Evolutionary conservation across 2,797 vertebrate genomes (phyloP).

Genomic region (Tadarida brasiliensis): DNA sequence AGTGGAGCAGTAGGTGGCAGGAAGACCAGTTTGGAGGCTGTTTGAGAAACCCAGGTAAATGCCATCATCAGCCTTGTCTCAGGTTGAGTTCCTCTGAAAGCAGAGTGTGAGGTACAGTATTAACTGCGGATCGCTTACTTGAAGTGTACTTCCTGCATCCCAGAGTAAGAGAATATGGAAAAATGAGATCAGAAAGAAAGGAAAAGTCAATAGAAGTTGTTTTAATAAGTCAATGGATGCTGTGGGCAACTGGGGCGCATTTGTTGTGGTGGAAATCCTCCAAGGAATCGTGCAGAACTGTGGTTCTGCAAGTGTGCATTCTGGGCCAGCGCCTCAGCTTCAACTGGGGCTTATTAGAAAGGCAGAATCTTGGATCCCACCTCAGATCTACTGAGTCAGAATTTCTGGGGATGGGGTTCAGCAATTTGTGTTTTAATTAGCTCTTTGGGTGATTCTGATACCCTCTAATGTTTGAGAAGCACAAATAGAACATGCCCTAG

Average conservation of each 20-base stretch:
- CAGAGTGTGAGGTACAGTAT: background rate
- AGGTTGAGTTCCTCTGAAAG: background rate
- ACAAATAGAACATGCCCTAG: background rate
- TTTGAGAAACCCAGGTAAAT: background rate
- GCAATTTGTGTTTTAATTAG: background rate
- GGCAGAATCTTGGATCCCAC: background rate
- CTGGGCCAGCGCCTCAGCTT: background rate
- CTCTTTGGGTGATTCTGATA: background rate
- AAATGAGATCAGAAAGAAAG: background rate
- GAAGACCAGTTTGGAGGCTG: background rate
- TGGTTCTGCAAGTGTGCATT: background rate
- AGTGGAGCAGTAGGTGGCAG: background rate
- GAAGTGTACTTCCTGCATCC: background rate
- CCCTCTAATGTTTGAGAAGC: background rate
- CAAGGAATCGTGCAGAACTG: background rate
- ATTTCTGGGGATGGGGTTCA: background rate
- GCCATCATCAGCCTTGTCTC: background rate
- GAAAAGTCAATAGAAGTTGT: background rate
- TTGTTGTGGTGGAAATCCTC: background rate
- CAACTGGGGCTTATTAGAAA: background rate
- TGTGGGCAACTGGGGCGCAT: background rate
- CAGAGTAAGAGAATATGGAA: background rate
- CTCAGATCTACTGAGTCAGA: background rate
- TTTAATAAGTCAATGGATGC: background rate
- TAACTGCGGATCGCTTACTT: background rate